These are phyloP conservation scores for Salvator merianae DNA, from an alignment of 2,113 vertebrate genomes.

Conservation along the genomic window DNA sequence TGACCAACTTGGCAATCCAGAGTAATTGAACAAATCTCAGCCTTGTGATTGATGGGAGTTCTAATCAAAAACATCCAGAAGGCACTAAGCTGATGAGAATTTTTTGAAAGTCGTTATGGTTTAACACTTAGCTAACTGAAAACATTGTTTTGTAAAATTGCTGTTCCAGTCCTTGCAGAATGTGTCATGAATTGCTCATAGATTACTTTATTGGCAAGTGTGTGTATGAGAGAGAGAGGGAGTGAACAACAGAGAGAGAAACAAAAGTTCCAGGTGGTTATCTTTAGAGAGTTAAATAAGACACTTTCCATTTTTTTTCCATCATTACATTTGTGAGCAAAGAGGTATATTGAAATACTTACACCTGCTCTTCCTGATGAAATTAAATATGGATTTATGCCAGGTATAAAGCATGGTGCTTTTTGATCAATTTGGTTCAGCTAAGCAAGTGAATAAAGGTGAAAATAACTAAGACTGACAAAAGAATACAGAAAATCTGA, in stretches of 20 bases:
- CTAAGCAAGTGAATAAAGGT: neutral
- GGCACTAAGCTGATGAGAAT: neutral
- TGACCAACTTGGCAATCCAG: no score
- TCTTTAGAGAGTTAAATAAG: slow-evolving; percentile 1
- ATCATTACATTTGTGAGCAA: slow-evolving; percentile 14
- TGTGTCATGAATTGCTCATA: neutral
- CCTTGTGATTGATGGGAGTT: no score
- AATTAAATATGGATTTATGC: slow-evolving; percentile 36
- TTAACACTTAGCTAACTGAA: neutral
- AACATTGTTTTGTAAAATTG: neutral
- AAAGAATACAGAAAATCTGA: neutral
- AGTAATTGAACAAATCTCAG: no score
- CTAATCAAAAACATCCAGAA: no score
- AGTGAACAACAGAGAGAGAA: neutral
- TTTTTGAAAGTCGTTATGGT: neutral
- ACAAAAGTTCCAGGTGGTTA: neutral
- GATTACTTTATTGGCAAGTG: neutral
- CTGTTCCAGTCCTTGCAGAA: neutral
- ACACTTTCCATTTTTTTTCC: neutral
- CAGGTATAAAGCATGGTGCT: neutral
- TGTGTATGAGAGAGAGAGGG: neutral
- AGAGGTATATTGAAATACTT: slow-evolving; percentile 11
- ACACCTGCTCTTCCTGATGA: slow-evolving; percentile 1
- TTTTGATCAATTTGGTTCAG: neutral
- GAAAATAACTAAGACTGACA: neutral